Conservation (phyloP, 37 sponge, comb jelly and placozoan species). For the Eunapius fragilis region DNA sequence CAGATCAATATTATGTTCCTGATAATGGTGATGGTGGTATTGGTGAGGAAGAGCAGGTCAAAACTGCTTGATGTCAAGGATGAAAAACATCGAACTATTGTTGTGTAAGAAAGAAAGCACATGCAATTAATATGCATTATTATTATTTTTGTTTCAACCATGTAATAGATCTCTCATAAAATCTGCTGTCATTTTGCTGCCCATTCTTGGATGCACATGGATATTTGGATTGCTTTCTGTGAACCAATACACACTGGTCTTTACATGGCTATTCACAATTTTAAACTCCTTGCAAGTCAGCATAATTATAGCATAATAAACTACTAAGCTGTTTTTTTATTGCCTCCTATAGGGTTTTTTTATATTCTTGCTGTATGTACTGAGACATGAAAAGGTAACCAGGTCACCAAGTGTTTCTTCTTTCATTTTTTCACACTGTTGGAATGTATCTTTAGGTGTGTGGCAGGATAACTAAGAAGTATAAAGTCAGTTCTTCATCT, state of each 20-base stretch:
- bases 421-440: too few relatives aligned
- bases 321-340: neutral
- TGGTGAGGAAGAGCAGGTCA: neutral
- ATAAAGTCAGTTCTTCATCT: neutral
- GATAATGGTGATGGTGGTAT: neutral
- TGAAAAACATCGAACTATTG: neutral
- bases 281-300: slow-evolving; percentile 49
- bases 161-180: neutral
- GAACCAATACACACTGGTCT: slow-evolving; percentile 19
- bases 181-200: neutral
- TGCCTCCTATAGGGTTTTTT: slow-evolving; percentile 1
- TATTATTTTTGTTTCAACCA: neutral
- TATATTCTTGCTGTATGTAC: neutral
- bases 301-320: neutral
- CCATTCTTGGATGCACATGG: slow-evolving; percentile 14
- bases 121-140: too few relatives aligned
- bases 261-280: slow-evolving; percentile 48
- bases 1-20: neutral
- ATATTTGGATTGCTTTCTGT: slow-evolving; percentile 52
- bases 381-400: neutral
- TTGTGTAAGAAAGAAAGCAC: too few relatives aligned
- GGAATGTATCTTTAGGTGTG: neutral
- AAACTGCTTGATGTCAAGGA: neutral
- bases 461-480: neutral
- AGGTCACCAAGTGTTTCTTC: too few relatives aligned